These are phyloP conservation scores for Lepidocyrtinus sp. DNA, from an alignment of 2,888 invertebrate genomes.

Conservation along the genomic window DNA sequence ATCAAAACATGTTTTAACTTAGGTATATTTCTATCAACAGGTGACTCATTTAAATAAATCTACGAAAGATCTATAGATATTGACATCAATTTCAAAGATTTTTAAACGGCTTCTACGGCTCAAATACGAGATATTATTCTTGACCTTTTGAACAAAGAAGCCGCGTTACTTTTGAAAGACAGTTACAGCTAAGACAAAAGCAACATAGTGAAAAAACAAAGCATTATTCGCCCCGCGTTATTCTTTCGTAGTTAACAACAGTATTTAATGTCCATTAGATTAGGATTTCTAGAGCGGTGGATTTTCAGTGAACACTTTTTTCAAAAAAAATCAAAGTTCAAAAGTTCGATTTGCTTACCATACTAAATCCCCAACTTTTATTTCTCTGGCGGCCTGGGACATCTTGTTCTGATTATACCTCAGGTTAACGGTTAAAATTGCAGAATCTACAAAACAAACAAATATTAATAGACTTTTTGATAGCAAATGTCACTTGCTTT, in stretches of 20 bases:
- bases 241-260: not conserved
- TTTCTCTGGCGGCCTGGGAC: slow-evolving; percentile 76
- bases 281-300: too few relatives aligned
- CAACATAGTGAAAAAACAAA: too few relatives aligned
- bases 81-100: not conserved
- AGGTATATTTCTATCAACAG: not conserved
- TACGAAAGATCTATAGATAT: slow-evolving; percentile 44
- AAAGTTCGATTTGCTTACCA: slow-evolving; percentile 76
- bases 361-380: slow-evolving; percentile 80
- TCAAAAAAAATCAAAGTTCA: not conserved
- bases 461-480: not conserved
- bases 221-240: not conserved
- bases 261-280: not conserved
- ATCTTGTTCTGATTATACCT: not conserved
- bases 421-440: not conserved
- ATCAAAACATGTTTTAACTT: not conserved
- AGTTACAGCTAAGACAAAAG: too few relatives aligned
- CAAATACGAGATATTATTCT: not conserved
- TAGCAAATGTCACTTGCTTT: not conserved
- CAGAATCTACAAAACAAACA: not conserved
- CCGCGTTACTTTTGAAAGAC: too few relatives aligned
- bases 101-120: not conserved
- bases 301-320: not conserved
- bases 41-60: too few relatives aligned
- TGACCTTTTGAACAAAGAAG: not conserved